phyloP scores from a whole-genome alignment of 2,888 invertebrate species.

The Eustalomyia histrio region DNA sequence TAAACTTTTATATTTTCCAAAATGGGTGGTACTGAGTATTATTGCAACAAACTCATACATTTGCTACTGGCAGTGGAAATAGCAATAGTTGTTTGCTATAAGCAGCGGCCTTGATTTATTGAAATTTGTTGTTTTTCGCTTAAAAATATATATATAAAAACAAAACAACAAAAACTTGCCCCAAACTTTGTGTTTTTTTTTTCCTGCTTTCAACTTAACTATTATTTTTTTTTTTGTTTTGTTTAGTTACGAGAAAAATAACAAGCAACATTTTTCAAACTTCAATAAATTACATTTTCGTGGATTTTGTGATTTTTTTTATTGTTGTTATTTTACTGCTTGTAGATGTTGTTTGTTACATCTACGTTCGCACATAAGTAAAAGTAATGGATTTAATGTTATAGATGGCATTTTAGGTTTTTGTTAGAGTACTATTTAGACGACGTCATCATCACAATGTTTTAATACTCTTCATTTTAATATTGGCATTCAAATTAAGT shows the following conservation, averaged over 20 bases:
- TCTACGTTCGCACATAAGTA: slow-evolving; percentile 7
- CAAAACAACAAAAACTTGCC: slow-evolving; percentile 7
- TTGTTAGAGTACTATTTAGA: slow-evolving; percentile 34
- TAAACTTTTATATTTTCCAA: slow-evolving; percentile 12
- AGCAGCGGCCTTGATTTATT: slow-evolving; percentile 67
- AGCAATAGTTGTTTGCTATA: slow-evolving; percentile 52
- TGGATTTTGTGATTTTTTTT: slow-evolving; percentile 59
- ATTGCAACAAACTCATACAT: slow-evolving; percentile 31
- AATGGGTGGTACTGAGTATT: slow-evolving; percentile 5
- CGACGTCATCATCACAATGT: slow-evolving; percentile 1
- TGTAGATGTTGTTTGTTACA: not conserved
- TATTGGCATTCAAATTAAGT: not conserved
- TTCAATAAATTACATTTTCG: slow-evolving; percentile 66
- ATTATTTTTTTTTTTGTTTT: not conserved
- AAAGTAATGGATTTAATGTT: slow-evolving; percentile 35
- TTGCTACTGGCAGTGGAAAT: not conserved
- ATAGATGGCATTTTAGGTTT: slow-evolving; percentile 29
- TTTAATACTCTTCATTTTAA: not conserved
- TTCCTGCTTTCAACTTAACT: not conserved
- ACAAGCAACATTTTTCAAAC: slow-evolving; percentile 54
- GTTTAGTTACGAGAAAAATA: not conserved
- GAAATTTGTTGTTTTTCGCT: slow-evolving; percentile 64
- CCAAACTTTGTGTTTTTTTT: slow-evolving; percentile 15
- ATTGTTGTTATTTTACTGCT: slow-evolving; percentile 7
- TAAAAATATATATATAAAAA: slow-evolving; percentile 24